These are phyloP conservation scores for western clawed frog (Xenopus tropicalis) DNA, from an alignment of 2,113 vertebrate genomes.

Conservation along the genomic window DNA sequence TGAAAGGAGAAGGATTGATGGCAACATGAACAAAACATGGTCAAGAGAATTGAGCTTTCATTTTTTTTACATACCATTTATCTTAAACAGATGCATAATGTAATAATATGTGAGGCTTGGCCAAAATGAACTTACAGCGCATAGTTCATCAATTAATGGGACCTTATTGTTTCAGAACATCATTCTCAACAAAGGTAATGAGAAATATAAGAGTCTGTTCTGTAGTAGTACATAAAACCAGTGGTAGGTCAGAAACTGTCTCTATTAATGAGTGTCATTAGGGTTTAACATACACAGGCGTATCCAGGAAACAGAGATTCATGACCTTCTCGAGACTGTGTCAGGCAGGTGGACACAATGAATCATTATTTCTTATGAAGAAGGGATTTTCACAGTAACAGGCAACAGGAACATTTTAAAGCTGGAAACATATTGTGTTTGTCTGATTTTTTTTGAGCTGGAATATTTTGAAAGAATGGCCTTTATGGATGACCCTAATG, in stretches of 20 bases:
- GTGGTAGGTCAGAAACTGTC: slow-evolving; percentile 38
- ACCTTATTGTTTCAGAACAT: slow-evolving; percentile 32
- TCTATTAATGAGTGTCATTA: slow-evolving; percentile 47
- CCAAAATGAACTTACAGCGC: too few species aligned
- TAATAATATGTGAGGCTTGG: too few species aligned
- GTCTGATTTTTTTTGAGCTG: too few species aligned
- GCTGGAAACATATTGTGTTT: neutral
- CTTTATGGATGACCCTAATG: too few species aligned
- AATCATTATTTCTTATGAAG: slow-evolving; percentile 2
- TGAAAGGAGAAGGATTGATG: too few species aligned
- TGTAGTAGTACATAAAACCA: slow-evolving; percentile 13
- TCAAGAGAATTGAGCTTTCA: too few species aligned
- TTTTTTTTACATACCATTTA: too few species aligned
- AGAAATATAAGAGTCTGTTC: slow-evolving; percentile 40
- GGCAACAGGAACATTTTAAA: slow-evolving; percentile 15
- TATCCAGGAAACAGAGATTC: slow-evolving; percentile 41
- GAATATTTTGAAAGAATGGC: too few species aligned
- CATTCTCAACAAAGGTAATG: slow-evolving; percentile 43
- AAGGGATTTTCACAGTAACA: slow-evolving; percentile 7
- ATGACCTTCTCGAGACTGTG: slow-evolving; percentile 47
- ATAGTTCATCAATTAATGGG: slow-evolving; percentile 31
- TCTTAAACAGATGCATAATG: too few species aligned
- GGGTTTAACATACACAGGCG: slow-evolving; percentile 46
- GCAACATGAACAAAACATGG: too few species aligned
- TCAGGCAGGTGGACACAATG: slow-evolving; percentile 3